Percentiles rank a stretch among this genome's conserved stretches.
Evolutionary conservation across 2,797 vertebrate genomes (phyloP).

Genomic region (Graptemys geographica): DNA sequence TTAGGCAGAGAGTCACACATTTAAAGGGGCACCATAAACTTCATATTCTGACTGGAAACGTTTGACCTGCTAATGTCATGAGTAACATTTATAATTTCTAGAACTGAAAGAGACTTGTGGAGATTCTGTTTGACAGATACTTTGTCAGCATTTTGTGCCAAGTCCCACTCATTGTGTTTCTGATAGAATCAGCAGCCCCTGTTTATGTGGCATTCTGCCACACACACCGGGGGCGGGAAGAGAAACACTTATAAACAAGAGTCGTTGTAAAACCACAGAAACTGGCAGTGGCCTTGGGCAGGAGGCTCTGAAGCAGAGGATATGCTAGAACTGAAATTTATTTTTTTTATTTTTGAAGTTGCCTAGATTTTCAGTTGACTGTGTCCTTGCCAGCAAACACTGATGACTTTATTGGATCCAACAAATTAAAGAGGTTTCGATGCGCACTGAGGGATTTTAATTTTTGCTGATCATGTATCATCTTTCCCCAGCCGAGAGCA

Average conservation of each 20-base stretch:
- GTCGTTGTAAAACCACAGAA: slow-evolving; percentile 18
- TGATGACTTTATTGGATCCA: slow-evolving; percentile 2
- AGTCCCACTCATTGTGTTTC: slow-evolving; percentile 46
- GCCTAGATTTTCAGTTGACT: slow-evolving; percentile 24
- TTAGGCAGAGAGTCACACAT: neutral
- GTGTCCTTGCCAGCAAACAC: neutral
- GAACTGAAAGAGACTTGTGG: neutral
- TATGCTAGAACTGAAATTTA: slow-evolving; percentile 42
- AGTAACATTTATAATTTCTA: neutral
- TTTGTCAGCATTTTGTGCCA: slow-evolving; percentile 32
- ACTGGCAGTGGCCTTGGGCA: slow-evolving; percentile 34
- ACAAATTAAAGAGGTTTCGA: neutral
- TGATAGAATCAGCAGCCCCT: slow-evolving; percentile 1
- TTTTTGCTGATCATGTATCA: neutral
- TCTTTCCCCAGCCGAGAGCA: neutral
- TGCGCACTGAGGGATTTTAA: neutral
- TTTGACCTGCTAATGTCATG: neutral
- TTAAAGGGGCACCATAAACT: neutral
- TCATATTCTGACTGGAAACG: neutral
- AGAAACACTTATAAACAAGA: slow-evolving; percentile 27
- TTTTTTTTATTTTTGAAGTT: neutral
- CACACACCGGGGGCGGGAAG: slow-evolving; percentile 25
- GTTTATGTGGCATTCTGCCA: slow-evolving; percentile 10
- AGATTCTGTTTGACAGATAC: neutral
- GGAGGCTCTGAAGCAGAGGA: slow-evolving; percentile 28